Evolutionary conservation across 2,888 invertebrate genomes (phyloP).

Genomic region (Tribolium freemani): DNA sequence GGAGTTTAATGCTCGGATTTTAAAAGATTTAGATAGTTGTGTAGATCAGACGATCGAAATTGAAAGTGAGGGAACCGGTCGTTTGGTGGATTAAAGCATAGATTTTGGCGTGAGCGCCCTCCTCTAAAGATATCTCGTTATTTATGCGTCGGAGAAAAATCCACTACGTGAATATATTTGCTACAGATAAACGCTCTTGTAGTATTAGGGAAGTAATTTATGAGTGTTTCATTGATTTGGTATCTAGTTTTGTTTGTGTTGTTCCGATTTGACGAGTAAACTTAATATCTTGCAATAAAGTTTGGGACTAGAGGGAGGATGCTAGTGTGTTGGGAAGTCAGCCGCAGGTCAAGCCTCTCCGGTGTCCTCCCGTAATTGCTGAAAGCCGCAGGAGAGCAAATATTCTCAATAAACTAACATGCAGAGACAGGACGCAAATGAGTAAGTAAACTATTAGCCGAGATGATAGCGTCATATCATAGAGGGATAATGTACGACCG

Average conservation of each 20-base stretch:
- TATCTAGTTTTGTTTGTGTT: constrained; percentile 8
- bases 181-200: constrained; percentile 35
- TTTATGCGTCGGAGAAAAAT: constrained; percentile 44
- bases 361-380: constrained; percentile 42
- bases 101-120: constrained; percentile 44
- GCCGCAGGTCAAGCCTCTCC: constrained; percentile 44
- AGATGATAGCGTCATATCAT: constrained; percentile 18
- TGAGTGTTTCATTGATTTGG: constrained; percentile 33
- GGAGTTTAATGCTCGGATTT: constrained; percentile 32
- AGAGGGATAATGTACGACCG: constrained; percentile 14
- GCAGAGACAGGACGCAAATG: constrained; percentile 38
- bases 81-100: constrained; percentile 54
- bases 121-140: constrained; percentile 48
- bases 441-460: constrained; percentile 36
- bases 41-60: constrained; percentile 55
- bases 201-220: constrained; percentile 39
- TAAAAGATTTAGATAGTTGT: constrained; percentile 54
- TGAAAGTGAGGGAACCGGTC: constrained; percentile 56
- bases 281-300: constrained; percentile 42
- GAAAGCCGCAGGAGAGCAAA: constrained; percentile 43
- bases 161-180: constrained; percentile 38
- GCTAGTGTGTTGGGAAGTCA: constrained; percentile 18
- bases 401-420: constrained; percentile 41
- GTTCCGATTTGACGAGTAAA: constrained; percentile 29
- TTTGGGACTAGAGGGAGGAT: constrained; percentile 23